phyloP scores from a whole-genome alignment of 2,113 vertebrate species.

The Charadrius vociferus region DNA sequence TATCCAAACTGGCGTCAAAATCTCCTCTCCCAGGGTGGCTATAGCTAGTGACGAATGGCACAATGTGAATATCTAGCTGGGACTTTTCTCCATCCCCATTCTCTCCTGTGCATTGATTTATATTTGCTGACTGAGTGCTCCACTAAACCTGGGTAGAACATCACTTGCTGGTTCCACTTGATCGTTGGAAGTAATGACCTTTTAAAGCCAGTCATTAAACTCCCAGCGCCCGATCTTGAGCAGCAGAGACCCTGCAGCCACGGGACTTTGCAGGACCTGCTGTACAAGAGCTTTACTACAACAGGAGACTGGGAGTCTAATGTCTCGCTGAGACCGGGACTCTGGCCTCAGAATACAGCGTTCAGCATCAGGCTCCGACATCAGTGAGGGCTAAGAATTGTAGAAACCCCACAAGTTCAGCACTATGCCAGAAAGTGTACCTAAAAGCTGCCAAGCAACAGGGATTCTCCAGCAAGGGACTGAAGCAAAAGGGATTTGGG shows the following conservation, averaged over 20 bases:
- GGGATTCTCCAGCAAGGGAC: neutral
- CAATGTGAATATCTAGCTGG: neutral
- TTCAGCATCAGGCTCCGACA: neutral
- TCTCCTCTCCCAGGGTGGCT: neutral
- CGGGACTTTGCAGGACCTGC: rapidly evolving
- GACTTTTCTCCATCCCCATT: neutral
- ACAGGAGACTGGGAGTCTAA: neutral
- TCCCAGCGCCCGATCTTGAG: neutral
- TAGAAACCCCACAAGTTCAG: neutral
- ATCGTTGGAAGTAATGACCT: neutral
- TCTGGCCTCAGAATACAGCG: neutral
- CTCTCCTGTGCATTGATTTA: neutral
- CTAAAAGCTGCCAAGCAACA: neutral
- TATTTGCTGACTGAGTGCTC: rapidly evolving
- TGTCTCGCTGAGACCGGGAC: neutral
- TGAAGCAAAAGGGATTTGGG: neutral
- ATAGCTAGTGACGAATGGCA: neutral
- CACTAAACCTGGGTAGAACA: neutral
- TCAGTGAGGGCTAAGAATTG: neutral
- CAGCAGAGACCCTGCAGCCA: neutral
- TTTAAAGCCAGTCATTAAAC: neutral
- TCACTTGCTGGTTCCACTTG: neutral
- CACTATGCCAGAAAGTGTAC: neutral
- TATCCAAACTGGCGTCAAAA: neutral
- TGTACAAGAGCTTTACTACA: neutral